Conservation (phyloP, 2,797 vertebrate species). For the Oryzias dopingdopingensis region DNA sequence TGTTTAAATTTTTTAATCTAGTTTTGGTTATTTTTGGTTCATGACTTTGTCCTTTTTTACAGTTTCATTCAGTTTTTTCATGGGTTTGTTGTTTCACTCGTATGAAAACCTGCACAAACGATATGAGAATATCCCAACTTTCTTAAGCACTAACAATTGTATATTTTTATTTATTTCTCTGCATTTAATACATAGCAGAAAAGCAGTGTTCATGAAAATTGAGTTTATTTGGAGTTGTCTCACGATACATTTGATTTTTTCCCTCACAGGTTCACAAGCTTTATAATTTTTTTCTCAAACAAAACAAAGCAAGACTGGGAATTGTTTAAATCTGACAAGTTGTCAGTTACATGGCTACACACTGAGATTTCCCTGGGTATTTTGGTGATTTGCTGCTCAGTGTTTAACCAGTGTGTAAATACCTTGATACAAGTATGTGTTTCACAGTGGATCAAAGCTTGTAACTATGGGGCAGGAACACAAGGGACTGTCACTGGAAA, state of each 20-base stretch:
- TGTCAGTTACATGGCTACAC: slow-evolving; percentile 21
- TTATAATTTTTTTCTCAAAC: slow-evolving; percentile 40
- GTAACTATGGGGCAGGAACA: slow-evolving; percentile 31
- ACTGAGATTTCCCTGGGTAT: slow-evolving; percentile 21
- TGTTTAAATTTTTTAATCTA: no score
- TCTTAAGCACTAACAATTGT: no score
- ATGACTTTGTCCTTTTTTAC: no score
- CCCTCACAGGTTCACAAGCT: slow-evolving; percentile 53
- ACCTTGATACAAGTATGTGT: background rate
- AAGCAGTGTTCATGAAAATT: no score
- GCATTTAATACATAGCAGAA: background rate
- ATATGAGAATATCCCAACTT: no score
- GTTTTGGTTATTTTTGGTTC: no score
- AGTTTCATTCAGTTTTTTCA: no score
- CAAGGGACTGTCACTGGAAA: slow-evolving; percentile 46
- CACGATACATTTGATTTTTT: slow-evolving; percentile 35
- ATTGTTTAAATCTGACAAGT: slow-evolving; percentile 35
- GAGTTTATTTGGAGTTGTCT: slow-evolving; percentile 37
- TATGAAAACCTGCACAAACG: no score
- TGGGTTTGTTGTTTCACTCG: no score
- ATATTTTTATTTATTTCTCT: slow-evolving; percentile 26
- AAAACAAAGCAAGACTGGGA: slow-evolving; percentile 51
- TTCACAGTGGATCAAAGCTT: slow-evolving; percentile 33
- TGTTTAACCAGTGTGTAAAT: slow-evolving; percentile 3
- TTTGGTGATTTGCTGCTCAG: background rate